These are phyloP conservation scores for Cephus pulcher DNA, from an alignment of 2,888 invertebrate genomes.

Conservation along the genomic window DNA sequence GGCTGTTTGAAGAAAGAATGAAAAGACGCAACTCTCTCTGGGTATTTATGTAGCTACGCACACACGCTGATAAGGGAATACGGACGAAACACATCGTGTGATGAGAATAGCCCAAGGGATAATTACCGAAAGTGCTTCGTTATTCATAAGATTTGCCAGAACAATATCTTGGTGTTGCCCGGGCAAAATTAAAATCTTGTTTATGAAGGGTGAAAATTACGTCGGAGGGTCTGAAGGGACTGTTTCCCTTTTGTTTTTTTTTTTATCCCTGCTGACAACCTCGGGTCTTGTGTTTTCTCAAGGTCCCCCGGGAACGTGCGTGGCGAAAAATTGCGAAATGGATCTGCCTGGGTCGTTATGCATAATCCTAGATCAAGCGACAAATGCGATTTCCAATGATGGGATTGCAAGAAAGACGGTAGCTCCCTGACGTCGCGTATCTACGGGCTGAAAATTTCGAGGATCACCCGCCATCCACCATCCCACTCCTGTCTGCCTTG, in stretches of 20 bases:
- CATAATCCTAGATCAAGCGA: slow-evolving; percentile 41
- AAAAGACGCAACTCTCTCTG: background rate
- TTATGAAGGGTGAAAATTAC: background rate
- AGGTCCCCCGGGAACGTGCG: background rate
- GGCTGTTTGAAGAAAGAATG: background rate
- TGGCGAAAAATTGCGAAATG: background rate
- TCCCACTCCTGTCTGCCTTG: too few relatives aligned
- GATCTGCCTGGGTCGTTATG: background rate
- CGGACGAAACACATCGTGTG: background rate
- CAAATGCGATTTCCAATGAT: slow-evolving; percentile 29
- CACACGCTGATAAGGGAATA: background rate
- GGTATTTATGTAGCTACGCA: background rate
- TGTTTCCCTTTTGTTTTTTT: background rate
- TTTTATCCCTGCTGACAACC: background rate
- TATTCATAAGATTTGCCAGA: background rate
- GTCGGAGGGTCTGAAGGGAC: background rate
- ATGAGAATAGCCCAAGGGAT: background rate
- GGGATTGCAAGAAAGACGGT: background rate
- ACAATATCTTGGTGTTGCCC: background rate
- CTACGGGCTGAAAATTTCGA: background rate
- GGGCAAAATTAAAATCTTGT: slow-evolving; percentile 1
- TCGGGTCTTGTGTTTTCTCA: background rate
- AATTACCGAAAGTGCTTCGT: slow-evolving; percentile 5
- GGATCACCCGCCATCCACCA: background rate
- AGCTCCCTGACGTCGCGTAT: background rate